A percentile compares a stretch with the other conserved stretches of the same genome.
phyloP scores from a whole-genome alignment of 2,113 vertebrate genomes.

The Choloepus hoffmanni region DNA sequence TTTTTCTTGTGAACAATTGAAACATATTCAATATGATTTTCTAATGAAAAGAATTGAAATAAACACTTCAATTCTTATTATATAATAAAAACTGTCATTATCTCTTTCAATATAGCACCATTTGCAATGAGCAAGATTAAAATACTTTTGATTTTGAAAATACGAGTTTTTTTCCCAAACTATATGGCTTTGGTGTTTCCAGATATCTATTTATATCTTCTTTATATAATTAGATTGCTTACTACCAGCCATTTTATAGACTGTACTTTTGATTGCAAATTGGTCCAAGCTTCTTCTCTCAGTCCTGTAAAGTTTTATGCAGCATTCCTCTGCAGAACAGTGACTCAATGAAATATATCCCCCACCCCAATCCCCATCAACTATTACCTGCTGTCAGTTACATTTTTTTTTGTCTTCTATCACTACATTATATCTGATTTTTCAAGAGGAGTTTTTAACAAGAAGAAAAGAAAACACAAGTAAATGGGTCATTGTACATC shows the following conservation, averaged over 20 bases:
- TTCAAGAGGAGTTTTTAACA: neutral
- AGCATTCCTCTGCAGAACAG: neutral
- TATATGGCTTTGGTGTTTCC: neutral
- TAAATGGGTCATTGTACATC: neutral
- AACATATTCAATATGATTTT: slow-evolving; percentile 46
- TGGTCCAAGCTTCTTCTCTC: neutral
- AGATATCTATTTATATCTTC: neutral
- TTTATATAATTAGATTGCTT: neutral
- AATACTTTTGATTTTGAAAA: slow-evolving; percentile 49
- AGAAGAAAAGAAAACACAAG: neutral
- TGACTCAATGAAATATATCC: neutral
- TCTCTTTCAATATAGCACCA: neutral
- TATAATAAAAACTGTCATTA: slow-evolving; percentile 49
- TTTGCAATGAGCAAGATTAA: slow-evolving; percentile 15
- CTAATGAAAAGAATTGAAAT: slow-evolving; percentile 39
- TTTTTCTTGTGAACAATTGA: slow-evolving; percentile 32
- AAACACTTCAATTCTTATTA: slow-evolving; percentile 44
- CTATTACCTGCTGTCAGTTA: neutral
- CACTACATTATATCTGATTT: neutral
- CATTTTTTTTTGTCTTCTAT: neutral
- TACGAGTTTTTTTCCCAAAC: neutral
- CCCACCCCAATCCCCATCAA: rapidly evolving
- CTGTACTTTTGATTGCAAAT: neutral
- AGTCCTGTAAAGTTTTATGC: neutral
- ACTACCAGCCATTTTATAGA: neutral